Evolutionary conservation across 1,140 invertebrate species (phyloP).

Genomic region (Xylocopa sonorina): DNA sequence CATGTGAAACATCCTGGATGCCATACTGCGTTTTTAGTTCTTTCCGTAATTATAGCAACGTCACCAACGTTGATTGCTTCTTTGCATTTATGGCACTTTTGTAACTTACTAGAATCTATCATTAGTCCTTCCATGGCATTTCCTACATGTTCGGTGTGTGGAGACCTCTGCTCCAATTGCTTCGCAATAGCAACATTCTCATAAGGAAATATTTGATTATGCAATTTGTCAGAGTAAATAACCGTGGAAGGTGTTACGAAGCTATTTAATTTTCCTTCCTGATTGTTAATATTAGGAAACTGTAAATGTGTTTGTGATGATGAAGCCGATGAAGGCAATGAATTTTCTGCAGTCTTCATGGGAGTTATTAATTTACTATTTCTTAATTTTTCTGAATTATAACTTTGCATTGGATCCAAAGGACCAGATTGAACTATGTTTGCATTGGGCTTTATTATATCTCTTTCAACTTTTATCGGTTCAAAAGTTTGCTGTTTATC

Average conservation of each 20-base stretch:
- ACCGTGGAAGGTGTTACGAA: conserved; percentile 64
- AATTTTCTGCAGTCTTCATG: background rate
- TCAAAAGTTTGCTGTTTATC: background rate
- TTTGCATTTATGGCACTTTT: conserved; percentile 81
- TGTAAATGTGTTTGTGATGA: background rate
- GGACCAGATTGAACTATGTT: conserved; percentile 14
- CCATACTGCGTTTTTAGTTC: conserved; percentile 90
- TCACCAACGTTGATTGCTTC: conserved; percentile 86
- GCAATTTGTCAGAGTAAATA: conserved; percentile 71
- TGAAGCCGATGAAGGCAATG: background rate
- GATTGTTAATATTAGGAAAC: conserved; percentile 13
- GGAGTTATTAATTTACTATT: background rate
- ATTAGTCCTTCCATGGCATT: conserved; percentile 62
- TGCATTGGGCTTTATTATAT: conserved; percentile 16
- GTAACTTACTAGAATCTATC: conserved; percentile 56
- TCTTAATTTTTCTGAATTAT: conserved; percentile 1
- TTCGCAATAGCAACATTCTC: conserved; percentile 40
- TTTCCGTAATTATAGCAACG: conserved; percentile 92
- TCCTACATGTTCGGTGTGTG: conserved; percentile 22
- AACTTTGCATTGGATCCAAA: background rate
- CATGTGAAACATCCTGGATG: conserved; percentile 95
- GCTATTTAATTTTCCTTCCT: conserved; percentile 65
- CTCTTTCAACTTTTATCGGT: conserved; percentile 23
- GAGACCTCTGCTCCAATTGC: background rate
- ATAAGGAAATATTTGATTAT: conserved; percentile 75